Conservation (phyloP, 2,113 vertebrate genomes). For the Aspiorhynchus laticeps region DNA sequence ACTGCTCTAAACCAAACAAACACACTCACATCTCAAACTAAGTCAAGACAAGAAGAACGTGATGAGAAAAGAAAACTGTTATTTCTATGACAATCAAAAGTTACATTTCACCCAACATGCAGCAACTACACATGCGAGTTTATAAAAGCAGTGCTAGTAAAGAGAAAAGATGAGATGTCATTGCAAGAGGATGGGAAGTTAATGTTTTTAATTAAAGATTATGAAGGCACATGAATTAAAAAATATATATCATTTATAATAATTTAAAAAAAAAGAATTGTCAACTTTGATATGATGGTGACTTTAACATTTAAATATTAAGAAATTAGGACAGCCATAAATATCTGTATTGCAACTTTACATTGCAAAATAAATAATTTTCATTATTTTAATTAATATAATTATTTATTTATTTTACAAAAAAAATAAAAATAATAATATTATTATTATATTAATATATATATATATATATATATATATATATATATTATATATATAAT, state of each 20-base stretch:
- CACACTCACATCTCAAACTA: background rate
- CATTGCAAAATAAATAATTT: too few species aligned
- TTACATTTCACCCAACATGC: background rate
- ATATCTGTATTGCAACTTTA: background rate
- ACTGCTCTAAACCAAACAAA: background rate
- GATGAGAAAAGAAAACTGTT: background rate
- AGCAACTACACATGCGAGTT: background rate
- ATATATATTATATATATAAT: too few species aligned
- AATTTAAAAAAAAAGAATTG: background rate
- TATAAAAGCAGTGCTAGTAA: background rate
- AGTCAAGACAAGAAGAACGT: background rate
- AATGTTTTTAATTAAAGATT: background rate
- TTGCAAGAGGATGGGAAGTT: background rate
- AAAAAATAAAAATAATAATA: too few species aligned
- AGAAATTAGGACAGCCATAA: background rate
- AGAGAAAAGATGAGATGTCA: background rate
- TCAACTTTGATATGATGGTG: background rate
- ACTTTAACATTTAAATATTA: background rate
- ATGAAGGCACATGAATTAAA: background rate
- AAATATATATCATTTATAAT: too few species aligned
- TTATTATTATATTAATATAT: too few species aligned
- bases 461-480: too few species aligned
- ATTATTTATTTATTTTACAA: too few species aligned
- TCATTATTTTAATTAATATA: too few species aligned
- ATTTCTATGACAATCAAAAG: background rate